A percentile compares a stretch with the other conserved stretches of the same genome.
Conservation (phyloP, 2,888 invertebrate genomes). For the Mesochorus sp. region DNA sequence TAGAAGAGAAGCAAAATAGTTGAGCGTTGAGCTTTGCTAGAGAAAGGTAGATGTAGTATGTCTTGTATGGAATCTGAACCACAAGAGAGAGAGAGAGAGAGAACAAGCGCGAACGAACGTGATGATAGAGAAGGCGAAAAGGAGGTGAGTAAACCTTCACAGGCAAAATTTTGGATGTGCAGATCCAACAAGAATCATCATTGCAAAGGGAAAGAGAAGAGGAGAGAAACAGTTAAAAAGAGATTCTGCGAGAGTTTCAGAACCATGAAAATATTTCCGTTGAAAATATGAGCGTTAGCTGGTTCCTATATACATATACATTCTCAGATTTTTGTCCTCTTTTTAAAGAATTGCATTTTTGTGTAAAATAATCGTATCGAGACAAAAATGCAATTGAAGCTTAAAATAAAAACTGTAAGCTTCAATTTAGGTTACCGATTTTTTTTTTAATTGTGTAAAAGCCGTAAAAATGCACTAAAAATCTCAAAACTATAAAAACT, state of each 20-base stretch:
- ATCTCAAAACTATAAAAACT: too few species aligned
- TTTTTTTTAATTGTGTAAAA: too few species aligned
- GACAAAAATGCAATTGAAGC: too few species aligned
- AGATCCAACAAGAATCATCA: neutral
- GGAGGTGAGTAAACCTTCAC: neutral
- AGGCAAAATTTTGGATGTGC: neutral
- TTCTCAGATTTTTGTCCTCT: too few species aligned
- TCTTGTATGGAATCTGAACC: neutral
- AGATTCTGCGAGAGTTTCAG: neutral
- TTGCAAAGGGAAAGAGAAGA: neutral
- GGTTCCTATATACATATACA: neutral
- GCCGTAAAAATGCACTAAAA: too few species aligned
- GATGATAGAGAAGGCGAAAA: neutral
- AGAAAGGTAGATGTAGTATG: too few species aligned
- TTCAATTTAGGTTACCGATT: too few species aligned
- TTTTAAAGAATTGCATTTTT: too few species aligned
- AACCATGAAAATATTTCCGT: neutral
- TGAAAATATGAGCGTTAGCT: conserved; percentile 17
- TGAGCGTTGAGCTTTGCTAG: neutral
- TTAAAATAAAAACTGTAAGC: too few species aligned
- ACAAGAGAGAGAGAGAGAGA: neutral
- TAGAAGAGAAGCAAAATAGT: neutral
- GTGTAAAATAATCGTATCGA: too few species aligned
- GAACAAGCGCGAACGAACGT: neutral
- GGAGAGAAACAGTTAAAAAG: neutral